These are phyloP conservation scores for Malurus cyaneus DNA, from an alignment of 2,113 vertebrate species.

Conservation along the genomic window DNA sequence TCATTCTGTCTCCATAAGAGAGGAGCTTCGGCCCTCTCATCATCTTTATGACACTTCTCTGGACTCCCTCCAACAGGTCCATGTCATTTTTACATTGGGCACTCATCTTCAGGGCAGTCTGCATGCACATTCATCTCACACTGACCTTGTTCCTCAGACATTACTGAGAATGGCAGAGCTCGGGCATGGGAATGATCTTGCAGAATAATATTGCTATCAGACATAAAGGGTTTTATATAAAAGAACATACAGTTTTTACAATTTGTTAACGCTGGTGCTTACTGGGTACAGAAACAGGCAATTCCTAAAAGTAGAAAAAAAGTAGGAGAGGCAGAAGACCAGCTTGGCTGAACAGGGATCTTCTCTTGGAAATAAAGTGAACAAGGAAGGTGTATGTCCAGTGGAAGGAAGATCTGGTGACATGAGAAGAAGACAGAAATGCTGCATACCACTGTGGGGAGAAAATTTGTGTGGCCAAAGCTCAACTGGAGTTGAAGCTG, in stretches of 20 bases:
- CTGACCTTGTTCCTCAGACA: background rate
- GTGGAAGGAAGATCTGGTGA: background rate
- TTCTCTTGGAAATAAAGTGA: background rate
- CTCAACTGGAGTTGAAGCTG: background rate
- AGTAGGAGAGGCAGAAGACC: accelerated
- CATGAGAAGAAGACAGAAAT: background rate
- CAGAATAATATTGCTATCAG: background rate
- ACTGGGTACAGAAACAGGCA: background rate
- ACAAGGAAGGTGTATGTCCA: background rate
- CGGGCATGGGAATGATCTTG: background rate
- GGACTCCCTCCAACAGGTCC: background rate
- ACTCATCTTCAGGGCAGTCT: background rate
- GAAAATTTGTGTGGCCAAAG: background rate
- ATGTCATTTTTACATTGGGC: accelerated
- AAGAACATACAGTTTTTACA: background rate
- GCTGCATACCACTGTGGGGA: background rate
- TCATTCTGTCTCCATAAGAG: background rate
- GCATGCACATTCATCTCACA: background rate
- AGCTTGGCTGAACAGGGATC: background rate
- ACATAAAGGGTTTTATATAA: background rate
- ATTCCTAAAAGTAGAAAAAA: background rate
- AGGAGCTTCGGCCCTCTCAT: background rate
- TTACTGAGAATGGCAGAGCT: background rate
- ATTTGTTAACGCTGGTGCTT: background rate
- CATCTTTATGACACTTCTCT: background rate